Conservation (phyloP, 2,888 invertebrate species). For the Corbicula japonica region DNA sequence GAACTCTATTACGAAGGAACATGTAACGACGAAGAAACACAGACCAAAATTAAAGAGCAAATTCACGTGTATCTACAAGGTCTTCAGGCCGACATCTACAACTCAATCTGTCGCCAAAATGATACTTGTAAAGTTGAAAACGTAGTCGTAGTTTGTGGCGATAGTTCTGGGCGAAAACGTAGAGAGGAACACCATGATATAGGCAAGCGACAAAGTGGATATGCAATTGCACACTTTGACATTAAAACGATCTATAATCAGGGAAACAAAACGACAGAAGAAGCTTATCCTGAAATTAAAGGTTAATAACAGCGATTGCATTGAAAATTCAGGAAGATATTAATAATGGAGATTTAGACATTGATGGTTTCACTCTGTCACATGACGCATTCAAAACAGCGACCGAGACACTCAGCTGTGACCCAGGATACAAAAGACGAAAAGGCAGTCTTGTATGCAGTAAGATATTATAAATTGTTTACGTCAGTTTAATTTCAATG, state of each 20-base stretch:
- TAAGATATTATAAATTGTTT: conserved; percentile 5
- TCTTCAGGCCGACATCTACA: conserved; percentile 9
- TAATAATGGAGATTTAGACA: neutral
- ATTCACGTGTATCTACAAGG: conserved; percentile 1
- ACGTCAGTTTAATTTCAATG: too few species aligned
- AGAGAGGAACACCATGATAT: neutral
- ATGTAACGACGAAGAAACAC: conserved; percentile 9
- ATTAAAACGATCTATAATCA: neutral
- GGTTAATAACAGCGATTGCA: neutral
- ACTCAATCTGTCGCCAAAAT: conserved; percentile 16
- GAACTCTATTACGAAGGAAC: conserved; percentile 20
- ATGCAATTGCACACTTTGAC: neutral
- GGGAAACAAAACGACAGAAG: neutral
- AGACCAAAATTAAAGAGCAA: neutral
- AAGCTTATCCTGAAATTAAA: conserved; percentile 2
- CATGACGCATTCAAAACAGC: neutral
- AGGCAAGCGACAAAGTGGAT: neutral
- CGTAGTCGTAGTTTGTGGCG: conserved; percentile 14
- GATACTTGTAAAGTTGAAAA: conserved; percentile 22
- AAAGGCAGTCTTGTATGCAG: conserved; percentile 13
- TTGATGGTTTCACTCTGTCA: conserved; percentile 2
- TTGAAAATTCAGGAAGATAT: neutral
- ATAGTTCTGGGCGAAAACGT: conserved; percentile 1
- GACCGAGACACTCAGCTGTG: neutral
- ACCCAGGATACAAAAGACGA: neutral